A percentile compares a stretch with the other conserved stretches of the same genome.
Conservation (phyloP, 2,888 invertebrate genomes). For the Coelopa pilipes region DNA sequence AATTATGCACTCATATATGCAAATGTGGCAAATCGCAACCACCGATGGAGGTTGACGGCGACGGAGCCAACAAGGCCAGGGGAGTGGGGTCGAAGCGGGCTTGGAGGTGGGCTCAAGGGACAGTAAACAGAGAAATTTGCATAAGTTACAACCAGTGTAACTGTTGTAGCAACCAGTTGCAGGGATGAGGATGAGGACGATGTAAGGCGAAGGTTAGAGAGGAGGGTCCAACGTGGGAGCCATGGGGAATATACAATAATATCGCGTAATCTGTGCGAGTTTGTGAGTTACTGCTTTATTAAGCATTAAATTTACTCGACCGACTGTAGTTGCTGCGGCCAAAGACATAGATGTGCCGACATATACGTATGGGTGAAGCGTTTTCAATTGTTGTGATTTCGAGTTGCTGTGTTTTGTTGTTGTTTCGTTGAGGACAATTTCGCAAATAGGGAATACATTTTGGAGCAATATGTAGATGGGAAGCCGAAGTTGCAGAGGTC, state of each 20-base stretch:
- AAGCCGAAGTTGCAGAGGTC: too few relatives aligned
- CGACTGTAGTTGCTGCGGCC: too few relatives aligned
- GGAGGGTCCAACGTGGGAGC: too few relatives aligned
- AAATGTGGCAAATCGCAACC: conserved; percentile 39
- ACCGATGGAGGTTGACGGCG: conserved; percentile 22
- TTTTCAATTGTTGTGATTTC: too few relatives aligned
- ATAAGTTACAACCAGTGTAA: conserved; percentile 4
- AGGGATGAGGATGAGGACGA: background rate
- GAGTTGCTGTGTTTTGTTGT: conserved; percentile 3
- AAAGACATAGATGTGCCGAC: too few relatives aligned
- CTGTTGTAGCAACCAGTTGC: background rate
- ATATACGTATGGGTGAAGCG: too few relatives aligned
- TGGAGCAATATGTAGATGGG: too few relatives aligned
- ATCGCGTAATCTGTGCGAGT: background rate
- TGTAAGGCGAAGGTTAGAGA: too few relatives aligned
- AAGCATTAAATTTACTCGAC: conserved; percentile 2
- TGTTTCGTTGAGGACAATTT: background rate
- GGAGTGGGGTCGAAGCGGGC: background rate
- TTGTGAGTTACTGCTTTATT: conserved; percentile 12
- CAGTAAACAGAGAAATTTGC: background rate
- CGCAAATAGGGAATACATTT: too few relatives aligned
- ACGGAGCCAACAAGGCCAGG: background rate
- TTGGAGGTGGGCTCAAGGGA: background rate
- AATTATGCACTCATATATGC: conserved; percentile 48
- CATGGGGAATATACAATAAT: too few relatives aligned